A percentile compares a stretch with the other conserved stretches of the same genome.
Conservation (phyloP, 2,113 vertebrate genomes). For the Crocuta crocuta region DNA sequence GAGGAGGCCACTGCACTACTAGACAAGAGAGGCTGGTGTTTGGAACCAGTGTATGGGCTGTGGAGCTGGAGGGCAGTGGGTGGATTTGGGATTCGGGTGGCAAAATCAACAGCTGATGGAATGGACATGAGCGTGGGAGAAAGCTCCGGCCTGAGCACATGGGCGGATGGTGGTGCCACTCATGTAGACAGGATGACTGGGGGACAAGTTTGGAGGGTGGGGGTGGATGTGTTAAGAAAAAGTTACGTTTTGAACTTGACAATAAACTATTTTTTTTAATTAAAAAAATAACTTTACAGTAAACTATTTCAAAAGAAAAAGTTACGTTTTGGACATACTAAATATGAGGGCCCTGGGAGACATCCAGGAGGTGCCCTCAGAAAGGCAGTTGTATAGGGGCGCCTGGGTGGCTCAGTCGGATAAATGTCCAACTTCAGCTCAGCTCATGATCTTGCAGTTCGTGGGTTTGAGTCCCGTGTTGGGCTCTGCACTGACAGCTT, state of each 20-base stretch:
- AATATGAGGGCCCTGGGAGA: not conserved
- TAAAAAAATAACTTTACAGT: too few species aligned
- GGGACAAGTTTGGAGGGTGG: not conserved
- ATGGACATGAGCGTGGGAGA: not conserved
- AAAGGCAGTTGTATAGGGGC: not conserved
- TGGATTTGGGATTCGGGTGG: not conserved
- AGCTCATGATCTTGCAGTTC: too few species aligned
- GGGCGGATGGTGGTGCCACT: not conserved
- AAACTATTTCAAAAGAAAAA: too few species aligned
- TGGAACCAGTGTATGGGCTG: not conserved
- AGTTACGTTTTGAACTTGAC: too few species aligned
- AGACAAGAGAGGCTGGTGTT: not conserved
- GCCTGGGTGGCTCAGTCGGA: too few species aligned
- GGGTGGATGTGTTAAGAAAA: not conserved
- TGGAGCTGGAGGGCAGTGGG: not conserved
- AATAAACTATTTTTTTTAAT: too few species aligned
- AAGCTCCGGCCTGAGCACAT: not conserved
- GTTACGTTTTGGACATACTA: not conserved
- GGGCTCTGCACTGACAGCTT: too few species aligned
- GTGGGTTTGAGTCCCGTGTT: too few species aligned
- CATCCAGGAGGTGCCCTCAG: fast-evolving
- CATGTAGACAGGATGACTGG: not conserved
- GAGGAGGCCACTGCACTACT: fast-evolving
- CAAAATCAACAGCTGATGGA: not conserved
- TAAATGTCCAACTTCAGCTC: too few species aligned